These are phyloP conservation scores for Drosophila pandora DNA, from an alignment of 1,140 invertebrate genomes.

Conservation along the genomic window DNA sequence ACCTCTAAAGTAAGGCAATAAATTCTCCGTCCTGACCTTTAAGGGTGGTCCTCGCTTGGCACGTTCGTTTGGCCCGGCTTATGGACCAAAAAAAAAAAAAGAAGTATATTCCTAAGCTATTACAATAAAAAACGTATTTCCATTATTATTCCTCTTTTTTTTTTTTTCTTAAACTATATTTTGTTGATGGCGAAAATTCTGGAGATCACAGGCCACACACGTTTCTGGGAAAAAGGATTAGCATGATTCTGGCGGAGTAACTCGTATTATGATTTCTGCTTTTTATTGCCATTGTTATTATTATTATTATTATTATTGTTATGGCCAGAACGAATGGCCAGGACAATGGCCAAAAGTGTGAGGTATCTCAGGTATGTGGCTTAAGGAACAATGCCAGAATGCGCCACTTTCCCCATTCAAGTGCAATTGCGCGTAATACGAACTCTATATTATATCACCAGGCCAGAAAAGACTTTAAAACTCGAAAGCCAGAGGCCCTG, in stretches of 20 bases:
- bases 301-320: slow-evolving; percentile 39
- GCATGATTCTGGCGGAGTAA: slow-evolving; percentile 43
- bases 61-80: slow-evolving; percentile 60
- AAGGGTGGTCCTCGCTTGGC: slow-evolving; percentile 69
- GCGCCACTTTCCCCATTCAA: slow-evolving; percentile 72
- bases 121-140: slow-evolving; percentile 77
- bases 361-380: slow-evolving; percentile 18
- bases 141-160: slow-evolving; percentile 2
- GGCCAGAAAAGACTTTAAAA: slow-evolving; percentile 34
- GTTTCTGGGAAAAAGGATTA: slow-evolving; percentile 67
- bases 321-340: slow-evolving; percentile 62
- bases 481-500: slow-evolving; percentile 45
- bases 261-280: slow-evolving; percentile 10
- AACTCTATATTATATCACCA: not conserved
- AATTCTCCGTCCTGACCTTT: slow-evolving; percentile 47
- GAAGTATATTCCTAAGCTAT: slow-evolving; percentile 30
- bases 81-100: not conserved
- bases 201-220: slow-evolving; percentile 74
- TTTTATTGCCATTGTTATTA: slow-evolving; percentile 12
- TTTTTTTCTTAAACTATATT: not conserved
- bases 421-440: slow-evolving; percentile 71
- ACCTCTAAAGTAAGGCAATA: slow-evolving; percentile 39
- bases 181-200: slow-evolving; percentile 43
- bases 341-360: slow-evolving; percentile 68
- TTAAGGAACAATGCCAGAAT: slow-evolving; percentile 52